Evolutionary conservation across 2,797 vertebrate genomes (phyloP).

Genomic region (Varecia variegata): DNA sequence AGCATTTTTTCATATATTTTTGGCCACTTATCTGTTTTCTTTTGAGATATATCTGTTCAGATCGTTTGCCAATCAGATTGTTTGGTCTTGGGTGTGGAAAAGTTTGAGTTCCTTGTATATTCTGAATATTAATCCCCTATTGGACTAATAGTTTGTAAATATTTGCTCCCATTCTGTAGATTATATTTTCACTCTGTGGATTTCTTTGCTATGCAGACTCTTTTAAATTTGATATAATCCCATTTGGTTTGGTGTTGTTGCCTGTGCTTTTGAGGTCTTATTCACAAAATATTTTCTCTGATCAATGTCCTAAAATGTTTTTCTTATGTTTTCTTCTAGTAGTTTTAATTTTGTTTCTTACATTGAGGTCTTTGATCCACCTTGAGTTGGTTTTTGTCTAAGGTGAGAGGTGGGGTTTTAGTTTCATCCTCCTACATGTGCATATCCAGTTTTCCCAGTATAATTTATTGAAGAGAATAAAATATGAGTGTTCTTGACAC

Average conservation of each 20-base stretch:
- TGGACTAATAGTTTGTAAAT: neutral
- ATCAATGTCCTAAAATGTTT: neutral
- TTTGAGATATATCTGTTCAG: neutral
- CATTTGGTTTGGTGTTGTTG: neutral
- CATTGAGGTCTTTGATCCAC: neutral
- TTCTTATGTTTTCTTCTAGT: neutral
- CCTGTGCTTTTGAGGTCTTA: neutral
- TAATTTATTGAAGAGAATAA: neutral
- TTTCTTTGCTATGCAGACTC: neutral
- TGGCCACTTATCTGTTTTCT: neutral
- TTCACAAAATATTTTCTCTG: neutral
- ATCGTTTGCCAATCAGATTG: neutral
- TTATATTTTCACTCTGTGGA: neutral
- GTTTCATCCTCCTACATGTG: neutral
- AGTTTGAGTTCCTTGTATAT: neutral
- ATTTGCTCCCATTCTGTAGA: neutral
- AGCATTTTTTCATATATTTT: neutral
- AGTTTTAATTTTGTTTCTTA: neutral
- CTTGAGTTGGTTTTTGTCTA: neutral
- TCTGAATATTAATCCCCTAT: neutral
- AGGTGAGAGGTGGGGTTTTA: neutral
- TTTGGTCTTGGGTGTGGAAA: neutral
- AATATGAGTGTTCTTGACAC: neutral
- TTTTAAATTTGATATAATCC: neutral
- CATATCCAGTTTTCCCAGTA: neutral